Conservation (phyloP, 2,113 vertebrate species). For the Equus przewalskii region DNA sequence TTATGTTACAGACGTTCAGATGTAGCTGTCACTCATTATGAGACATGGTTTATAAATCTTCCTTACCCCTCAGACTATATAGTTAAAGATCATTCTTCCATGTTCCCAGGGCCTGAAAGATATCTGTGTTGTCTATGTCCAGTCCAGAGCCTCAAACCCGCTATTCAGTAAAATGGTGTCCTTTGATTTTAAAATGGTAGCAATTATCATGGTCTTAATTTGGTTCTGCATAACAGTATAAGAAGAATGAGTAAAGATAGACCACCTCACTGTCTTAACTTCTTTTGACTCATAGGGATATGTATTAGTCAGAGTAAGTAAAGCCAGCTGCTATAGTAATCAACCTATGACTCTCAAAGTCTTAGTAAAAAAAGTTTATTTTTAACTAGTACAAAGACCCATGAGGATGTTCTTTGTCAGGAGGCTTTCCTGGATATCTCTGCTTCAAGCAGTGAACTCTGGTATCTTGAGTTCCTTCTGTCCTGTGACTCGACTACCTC, state of each 20-base stretch:
- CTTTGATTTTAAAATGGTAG: slow-evolving; percentile 9
- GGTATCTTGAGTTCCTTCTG: background rate
- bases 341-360: background rate
- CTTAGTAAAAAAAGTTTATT: background rate
- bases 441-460: background rate
- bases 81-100: background rate
- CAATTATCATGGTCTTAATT: background rate
- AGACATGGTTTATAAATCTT: background rate
- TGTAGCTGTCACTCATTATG: background rate
- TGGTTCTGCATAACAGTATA: background rate
- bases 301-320: background rate
- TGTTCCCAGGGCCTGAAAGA: background rate
- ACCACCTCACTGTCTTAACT: background rate
- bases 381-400: background rate
- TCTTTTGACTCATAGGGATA: background rate
- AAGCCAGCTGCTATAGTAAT: background rate
- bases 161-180: background rate
- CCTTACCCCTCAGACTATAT: background rate
- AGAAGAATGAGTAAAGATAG: slow-evolving; percentile 13
- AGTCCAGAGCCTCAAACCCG: background rate
- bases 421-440: background rate
- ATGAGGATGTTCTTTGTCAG: background rate
- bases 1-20: background rate
- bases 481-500: background rate
- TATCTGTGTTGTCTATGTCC: background rate